Evolutionary conservation across 2,797 vertebrate genomes (phyloP).

Genomic region (Syngnathus acus): DNA sequence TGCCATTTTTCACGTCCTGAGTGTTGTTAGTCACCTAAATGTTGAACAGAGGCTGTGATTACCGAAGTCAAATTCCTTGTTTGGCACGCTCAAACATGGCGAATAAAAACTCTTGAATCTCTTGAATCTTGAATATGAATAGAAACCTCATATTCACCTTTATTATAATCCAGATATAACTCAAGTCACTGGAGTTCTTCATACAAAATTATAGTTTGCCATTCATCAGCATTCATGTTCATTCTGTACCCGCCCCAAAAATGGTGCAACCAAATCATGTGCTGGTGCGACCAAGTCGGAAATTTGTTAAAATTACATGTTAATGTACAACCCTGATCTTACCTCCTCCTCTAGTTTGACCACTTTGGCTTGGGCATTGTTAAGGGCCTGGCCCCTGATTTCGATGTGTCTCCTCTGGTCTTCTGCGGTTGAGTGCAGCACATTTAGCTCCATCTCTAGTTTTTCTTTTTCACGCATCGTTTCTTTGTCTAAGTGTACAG

Average conservation of each 20-base stretch:
- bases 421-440: conserved; percentile 84
- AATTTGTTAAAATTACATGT: background rate
- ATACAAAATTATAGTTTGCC: too few relatives aligned
- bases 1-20: too few relatives aligned
- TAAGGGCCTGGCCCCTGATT: conserved; percentile 94
- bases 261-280: background rate
- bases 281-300: background rate
- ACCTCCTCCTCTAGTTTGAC: conserved; percentile 98
- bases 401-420: conserved; percentile 96
- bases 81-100: too few relatives aligned
- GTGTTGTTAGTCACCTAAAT: too few relatives aligned
- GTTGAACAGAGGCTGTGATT: too few relatives aligned
- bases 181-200: background rate
- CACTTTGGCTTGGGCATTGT: conserved; percentile 95
- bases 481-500: too few relatives aligned
- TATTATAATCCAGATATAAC: background rate
- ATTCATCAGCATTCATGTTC: background rate
- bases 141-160: background rate
- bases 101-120: too few relatives aligned
- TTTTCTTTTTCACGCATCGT: conserved; percentile 90
- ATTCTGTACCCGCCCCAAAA: too few relatives aligned
- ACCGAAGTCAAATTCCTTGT: too few relatives aligned
- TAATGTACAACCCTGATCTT: conserved; percentile 19
- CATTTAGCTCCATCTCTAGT: conserved; percentile 86
- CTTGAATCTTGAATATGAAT: too few relatives aligned